A percentile compares a stretch with the other conserved stretches of the same genome.
These are phyloP conservation scores for Patella caerulea DNA, from an alignment of 2,888 invertebrate species.

Conservation along the genomic window DNA sequence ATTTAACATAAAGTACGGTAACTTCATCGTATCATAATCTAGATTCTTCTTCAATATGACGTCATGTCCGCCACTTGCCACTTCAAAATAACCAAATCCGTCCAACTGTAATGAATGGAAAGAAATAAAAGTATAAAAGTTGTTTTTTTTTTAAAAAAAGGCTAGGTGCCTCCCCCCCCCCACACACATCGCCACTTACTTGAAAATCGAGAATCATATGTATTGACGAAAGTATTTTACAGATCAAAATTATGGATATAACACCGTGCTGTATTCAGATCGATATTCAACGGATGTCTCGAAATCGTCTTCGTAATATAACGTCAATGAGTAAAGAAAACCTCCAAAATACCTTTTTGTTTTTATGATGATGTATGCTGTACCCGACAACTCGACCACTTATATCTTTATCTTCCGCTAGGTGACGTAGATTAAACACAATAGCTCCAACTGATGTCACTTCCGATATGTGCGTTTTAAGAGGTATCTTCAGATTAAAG, in stretches of 20 bases:
- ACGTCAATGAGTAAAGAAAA: no score
- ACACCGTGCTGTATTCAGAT: no score
- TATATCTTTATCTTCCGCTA: constrained; percentile 34
- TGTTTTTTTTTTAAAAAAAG: no score
- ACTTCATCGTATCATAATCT: constrained; percentile 46
- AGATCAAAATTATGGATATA: no score
- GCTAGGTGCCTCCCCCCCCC: no score
- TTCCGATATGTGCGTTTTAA: constrained; percentile 31
- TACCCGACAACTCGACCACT: constrained; percentile 28
- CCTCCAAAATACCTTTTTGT: constrained; percentile 24
- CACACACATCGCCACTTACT: no score
- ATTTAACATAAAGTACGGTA: constrained; percentile 45
- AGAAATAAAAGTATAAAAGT: no score
- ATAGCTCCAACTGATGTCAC: constrained; percentile 32
- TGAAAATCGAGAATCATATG: no score
- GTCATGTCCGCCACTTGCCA: constrained; percentile 33
- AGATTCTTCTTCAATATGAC: constrained; percentile 31
- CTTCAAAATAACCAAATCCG: constrained; percentile 41
- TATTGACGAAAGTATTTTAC: no score
- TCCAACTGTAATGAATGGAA: constrained; percentile 23
- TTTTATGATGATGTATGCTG: constrained; percentile 24
- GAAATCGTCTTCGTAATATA: no score
- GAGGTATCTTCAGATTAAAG: constrained; percentile 25
- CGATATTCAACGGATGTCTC: no score
- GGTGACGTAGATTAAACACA: constrained; percentile 26